Evolutionary conservation across 2,113 vertebrate species (phyloP).

Genomic region (Phyllopteryx taeniolatus): DNA sequence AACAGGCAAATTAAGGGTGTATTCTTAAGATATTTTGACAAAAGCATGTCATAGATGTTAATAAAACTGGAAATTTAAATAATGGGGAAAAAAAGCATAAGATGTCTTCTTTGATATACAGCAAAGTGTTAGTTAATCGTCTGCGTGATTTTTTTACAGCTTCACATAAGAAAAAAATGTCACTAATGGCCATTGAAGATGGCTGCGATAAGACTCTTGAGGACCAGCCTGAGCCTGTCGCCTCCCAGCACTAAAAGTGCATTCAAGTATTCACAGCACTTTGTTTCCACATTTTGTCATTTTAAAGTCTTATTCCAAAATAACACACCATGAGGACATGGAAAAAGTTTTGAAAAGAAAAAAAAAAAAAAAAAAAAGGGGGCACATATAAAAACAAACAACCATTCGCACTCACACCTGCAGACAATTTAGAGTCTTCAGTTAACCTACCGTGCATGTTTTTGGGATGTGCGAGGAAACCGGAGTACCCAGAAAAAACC

Average conservation of each 20-base stretch:
- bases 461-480: no score
- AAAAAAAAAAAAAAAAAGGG: no score
- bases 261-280: not conserved
- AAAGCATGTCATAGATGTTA: not conserved
- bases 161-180: not conserved
- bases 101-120: not conserved
- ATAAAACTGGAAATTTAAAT: not conserved
- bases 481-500: no score
- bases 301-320: not conserved
- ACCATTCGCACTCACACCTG: no score
- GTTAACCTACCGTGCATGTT: no score
- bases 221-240: constrained; percentile 49
- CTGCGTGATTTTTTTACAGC: not conserved
- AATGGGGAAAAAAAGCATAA: not conserved
- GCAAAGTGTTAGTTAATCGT: not conserved
- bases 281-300: not conserved
- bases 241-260: constrained; percentile 12
- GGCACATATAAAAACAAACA: no score
- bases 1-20: no score
- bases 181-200: constrained; percentile 6
- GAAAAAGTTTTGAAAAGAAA: not conserved
- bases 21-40: not conserved
- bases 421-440: no score
- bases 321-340: not conserved
- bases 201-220: constrained; percentile 28